Conservation (phyloP, 1,140 invertebrate species). For the Bradysia coprophila region DNA sequence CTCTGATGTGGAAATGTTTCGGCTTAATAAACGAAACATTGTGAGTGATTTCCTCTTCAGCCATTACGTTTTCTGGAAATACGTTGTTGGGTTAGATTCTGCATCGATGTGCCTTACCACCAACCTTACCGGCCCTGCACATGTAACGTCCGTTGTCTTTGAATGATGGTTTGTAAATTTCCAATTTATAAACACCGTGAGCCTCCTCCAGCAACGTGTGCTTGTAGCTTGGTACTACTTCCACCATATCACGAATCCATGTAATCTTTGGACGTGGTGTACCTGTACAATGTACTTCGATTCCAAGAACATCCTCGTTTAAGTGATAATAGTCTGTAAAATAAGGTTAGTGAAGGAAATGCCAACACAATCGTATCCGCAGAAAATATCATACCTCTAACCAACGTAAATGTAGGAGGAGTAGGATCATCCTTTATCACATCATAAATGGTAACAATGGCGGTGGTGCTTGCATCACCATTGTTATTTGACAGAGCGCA, state of each 20-base stretch:
- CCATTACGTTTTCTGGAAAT: slow-evolving; percentile 40
- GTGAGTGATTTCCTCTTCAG: slow-evolving; percentile 32
- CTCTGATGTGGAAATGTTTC: slow-evolving; percentile 17
- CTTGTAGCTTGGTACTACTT: slow-evolving; percentile 19
- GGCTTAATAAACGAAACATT: slow-evolving; percentile 19
- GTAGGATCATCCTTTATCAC: slow-evolving; percentile 22
- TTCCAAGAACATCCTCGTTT: slow-evolving; percentile 21
- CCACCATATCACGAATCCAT: slow-evolving; percentile 19
- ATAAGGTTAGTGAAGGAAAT: too few relatives aligned
- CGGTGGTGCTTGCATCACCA: slow-evolving; percentile 46
- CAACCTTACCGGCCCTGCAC: slow-evolving; percentile 40
- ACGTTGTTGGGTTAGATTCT: too few relatives aligned
- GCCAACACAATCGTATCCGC: background rate
- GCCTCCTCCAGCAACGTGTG: slow-evolving; percentile 23
- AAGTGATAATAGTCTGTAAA: slow-evolving; percentile 20
- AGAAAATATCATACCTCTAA: slow-evolving; percentile 14
- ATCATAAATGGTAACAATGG: slow-evolving; percentile 25
- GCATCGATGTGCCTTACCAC: too few relatives aligned
- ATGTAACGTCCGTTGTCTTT: slow-evolving; percentile 39
- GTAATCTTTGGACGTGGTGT: slow-evolving; percentile 16
- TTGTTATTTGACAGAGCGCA: slow-evolving; percentile 55
- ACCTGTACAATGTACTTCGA: slow-evolving; percentile 19
- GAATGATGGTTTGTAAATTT: slow-evolving; percentile 33
- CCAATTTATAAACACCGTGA: slow-evolving; percentile 27
- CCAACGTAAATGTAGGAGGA: slow-evolving; percentile 20